Evolutionary conservation across 1,140 invertebrate species (phyloP).

Genomic region (Mycetomoellerius zeteki): DNA sequence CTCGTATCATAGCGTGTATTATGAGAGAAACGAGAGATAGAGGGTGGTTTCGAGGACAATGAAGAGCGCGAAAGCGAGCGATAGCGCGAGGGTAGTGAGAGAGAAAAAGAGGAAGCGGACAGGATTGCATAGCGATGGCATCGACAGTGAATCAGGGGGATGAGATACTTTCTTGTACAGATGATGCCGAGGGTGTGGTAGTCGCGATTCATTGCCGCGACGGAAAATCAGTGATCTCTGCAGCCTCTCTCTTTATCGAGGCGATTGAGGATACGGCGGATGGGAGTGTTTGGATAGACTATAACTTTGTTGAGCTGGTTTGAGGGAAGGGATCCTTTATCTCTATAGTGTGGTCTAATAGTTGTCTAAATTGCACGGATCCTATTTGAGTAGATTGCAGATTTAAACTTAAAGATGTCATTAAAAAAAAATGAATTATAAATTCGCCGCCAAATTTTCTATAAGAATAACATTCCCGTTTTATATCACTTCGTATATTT

Average conservation of each 20-base stretch:
- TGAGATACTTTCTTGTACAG: slow-evolving; percentile 61
- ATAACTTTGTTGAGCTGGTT: slow-evolving; percentile 19
- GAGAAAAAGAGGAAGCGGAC: not conserved
- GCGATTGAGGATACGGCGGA: slow-evolving; percentile 11
- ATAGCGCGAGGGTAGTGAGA: slow-evolving; percentile 4
- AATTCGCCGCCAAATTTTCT: not conserved
- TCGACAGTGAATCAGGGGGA: slow-evolving; percentile 53
- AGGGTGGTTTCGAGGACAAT: slow-evolving; percentile 16
- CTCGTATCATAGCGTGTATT: slow-evolving; percentile 47
- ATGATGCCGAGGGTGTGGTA: slow-evolving; percentile 40
- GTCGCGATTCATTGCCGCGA: slow-evolving; percentile 45
- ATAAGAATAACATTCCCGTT: not conserved
- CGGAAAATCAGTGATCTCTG: slow-evolving; percentile 36
- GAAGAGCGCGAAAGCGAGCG: slow-evolving; percentile 39
- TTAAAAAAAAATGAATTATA: not conserved
- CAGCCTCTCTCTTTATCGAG: slow-evolving; percentile 45
- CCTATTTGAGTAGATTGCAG: not conserved
- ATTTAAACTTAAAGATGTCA: slow-evolving; percentile 2
- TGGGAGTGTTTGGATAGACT: slow-evolving; percentile 15
- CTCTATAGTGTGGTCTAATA: not conserved
- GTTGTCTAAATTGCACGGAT: not conserved
- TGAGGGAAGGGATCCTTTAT: slow-evolving; percentile 5
- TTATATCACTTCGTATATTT: not conserved
- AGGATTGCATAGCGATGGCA: slow-evolving; percentile 53
- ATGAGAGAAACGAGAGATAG: slow-evolving; percentile 18